Base-by-base conservation (phyloP, 1,140 invertebrate species). In the Ruditapes philippinarum region DNA sequence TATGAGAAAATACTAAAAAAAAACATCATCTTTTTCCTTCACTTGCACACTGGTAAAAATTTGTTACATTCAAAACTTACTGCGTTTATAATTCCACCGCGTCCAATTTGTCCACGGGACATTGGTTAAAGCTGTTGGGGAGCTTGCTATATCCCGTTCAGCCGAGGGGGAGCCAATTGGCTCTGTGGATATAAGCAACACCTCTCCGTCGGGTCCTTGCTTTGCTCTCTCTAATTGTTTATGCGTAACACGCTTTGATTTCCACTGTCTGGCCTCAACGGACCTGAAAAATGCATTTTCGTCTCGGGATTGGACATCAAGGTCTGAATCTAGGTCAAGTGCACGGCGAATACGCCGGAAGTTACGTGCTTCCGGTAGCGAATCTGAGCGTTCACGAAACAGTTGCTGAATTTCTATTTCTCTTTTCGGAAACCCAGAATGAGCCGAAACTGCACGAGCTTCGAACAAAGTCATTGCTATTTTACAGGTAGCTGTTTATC, bases 21-120 rank as follows among this genome's bases (percentile, higher is more conserved):
- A n/a, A n/a, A n/a, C n/a, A n/a, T n/a, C n/a, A n/a, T n/a, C n/a
- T n/a, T n/a, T n/a, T n/a, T n/a, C n/a, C n/a, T n/a, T n/a, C n/a
- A n/a, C n/a, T n/a, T n/a, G n/a, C n/a, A n/a, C n/a, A n/a, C n/a
- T n/a, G n/a, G n/a, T n/a, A n/a, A n/a, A 49, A 17, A 49, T 17
- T 11, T 49, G 45, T 49, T 17, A 49, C 51, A 57, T 57, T 22
- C 19, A 45, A 25, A 1, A 78, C 73, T 42, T 62, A 78, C 70
- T 68, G n/a, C 22, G 70, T 0, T 19, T 74, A 49, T 86, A 70
- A 38, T 88, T 40, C 85, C 85, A 88, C 12, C 85, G 57, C 28
- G 74, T 68, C 85, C 85, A 88, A 31, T 88, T 88, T 40, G 57
- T 80, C 85, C 85, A 88, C 2, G 85, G 85, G 31, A 88, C 49